Conservation (phyloP, 2,888 invertebrate genomes). For the Cantharis rustica region DNA sequence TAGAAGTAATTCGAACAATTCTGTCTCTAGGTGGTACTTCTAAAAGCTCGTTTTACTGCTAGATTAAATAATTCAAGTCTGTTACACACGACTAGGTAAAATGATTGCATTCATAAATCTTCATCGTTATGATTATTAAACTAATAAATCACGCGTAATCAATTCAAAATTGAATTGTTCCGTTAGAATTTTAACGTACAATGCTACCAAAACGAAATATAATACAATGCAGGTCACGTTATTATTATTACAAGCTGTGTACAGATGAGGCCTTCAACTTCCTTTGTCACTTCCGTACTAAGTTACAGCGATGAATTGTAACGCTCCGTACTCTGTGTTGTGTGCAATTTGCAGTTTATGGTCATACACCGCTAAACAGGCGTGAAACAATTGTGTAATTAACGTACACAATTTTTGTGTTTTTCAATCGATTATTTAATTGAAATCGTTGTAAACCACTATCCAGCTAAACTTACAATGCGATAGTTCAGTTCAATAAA, state of each 20-base stretch:
- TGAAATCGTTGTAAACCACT: not conserved
- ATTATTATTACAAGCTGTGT: constrained; percentile 12
- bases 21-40: not conserved
- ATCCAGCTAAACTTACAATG: not conserved
- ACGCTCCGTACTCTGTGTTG: not conserved
- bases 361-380: constrained; percentile 27
- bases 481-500: not conserved
- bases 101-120: not conserved
- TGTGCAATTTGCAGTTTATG: constrained; percentile 19
- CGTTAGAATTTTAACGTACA: constrained; percentile 24
- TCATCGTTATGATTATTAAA: constrained; percentile 13
- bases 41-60: not conserved
- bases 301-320: constrained; percentile 20
- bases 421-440: not conserved
- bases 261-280: constrained; percentile 28
- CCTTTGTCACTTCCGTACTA: constrained; percentile 26
- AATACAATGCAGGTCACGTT: constrained; percentile 24
- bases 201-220: constrained; percentile 14
- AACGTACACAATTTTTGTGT: not conserved
- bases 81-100: not conserved
- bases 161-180: constrained; percentile 22
- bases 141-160: constrained; percentile 23
- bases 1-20: not conserved
- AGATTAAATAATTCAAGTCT: not conserved
- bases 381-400: constrained; percentile 19